A percentile compares a stretch with the other conserved stretches of the same genome.
Evolutionary conservation across 2,113 vertebrate genomes (phyloP).

Genomic region (Perca flavescens): DNA sequence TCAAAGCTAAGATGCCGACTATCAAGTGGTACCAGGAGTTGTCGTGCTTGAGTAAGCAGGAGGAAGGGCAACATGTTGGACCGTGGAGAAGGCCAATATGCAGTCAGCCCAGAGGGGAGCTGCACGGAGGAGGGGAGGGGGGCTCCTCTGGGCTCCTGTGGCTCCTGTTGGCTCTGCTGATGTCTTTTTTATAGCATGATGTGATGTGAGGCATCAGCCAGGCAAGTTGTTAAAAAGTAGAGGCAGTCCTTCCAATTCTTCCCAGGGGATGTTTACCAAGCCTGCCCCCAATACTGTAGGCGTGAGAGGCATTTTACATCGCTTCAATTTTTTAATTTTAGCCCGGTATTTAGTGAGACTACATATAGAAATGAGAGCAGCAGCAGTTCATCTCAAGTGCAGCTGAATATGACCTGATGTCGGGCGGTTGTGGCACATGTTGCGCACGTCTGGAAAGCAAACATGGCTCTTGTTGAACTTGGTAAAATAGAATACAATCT

Average conservation of each 20-base stretch:
- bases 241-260: not conserved
- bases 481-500: too few species aligned
- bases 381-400: not conserved
- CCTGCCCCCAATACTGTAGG: not conserved
- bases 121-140: not conserved
- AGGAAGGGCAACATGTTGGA: constrained; percentile 17
- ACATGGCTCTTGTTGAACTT: too few species aligned
- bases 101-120: constrained; percentile 3
- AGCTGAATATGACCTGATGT: not conserved
- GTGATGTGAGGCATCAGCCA: not conserved
- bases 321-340: not conserved
- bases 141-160: too few species aligned
- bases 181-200: constrained; percentile 22
- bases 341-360: not conserved
- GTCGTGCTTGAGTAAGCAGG: constrained; percentile 22
- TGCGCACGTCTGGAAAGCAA: not conserved
- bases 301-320: not conserved
- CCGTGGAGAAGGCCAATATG: not conserved
- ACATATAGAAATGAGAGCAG: not conserved
- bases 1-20: not conserved
- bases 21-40: constrained; percentile 21
- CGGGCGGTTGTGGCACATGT: not conserved
- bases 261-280: not conserved
- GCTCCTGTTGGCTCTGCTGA: constrained; percentile 9
- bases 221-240: not conserved